These are phyloP conservation scores for Chelon labrosus DNA, from an alignment of 2,797 vertebrate genomes.

Conservation along the genomic window DNA sequence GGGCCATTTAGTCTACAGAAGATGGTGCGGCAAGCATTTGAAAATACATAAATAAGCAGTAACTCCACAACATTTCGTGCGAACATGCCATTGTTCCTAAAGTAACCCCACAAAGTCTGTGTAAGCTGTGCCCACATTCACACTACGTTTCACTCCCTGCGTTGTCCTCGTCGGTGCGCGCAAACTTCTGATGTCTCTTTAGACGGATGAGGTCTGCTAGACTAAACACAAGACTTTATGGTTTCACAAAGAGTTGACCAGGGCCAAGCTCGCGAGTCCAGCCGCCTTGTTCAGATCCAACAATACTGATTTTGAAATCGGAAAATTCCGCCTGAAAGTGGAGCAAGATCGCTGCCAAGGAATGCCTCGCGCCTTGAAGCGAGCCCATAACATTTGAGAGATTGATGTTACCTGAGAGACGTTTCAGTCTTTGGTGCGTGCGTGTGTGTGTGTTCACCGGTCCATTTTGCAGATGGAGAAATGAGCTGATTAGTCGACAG, in stretches of 20 bases:
- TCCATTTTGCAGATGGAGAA: slow-evolving; percentile 25
- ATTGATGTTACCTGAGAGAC: slow-evolving; percentile 73
- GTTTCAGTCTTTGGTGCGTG: slow-evolving; percentile 33
- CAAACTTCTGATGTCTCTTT: slow-evolving; percentile 37
- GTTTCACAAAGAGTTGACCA: slow-evolving; percentile 40
- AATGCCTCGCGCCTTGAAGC: slow-evolving; percentile 61
- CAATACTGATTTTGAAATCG: slow-evolving; percentile 70
- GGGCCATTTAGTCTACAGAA: not conserved
- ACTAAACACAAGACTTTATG: slow-evolving; percentile 67
- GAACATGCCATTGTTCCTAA: not conserved
- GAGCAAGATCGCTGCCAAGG: slow-evolving; percentile 67
- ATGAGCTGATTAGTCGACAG: slow-evolving; percentile 4
- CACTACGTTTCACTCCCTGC: slow-evolving; percentile 26
- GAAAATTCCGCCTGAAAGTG: slow-evolving; percentile 65
- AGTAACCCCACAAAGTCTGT: not conserved
- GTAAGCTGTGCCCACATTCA: not conserved
- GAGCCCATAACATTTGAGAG: slow-evolving; percentile 68
- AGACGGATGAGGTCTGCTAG: slow-evolving; percentile 58
- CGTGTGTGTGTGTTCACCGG: slow-evolving; percentile 17
- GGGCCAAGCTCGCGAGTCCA: slow-evolving; percentile 46
- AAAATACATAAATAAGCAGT: slow-evolving; percentile 11
- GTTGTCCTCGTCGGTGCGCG: slow-evolving; percentile 12
- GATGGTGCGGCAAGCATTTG: slow-evolving; percentile 5
- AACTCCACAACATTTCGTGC: slow-evolving; percentile 1
- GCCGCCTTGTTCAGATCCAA: slow-evolving; percentile 54